Evolutionary conservation across 2,797 vertebrate genomes (phyloP).

Genomic region (Ataeniobius toweri): DNA sequence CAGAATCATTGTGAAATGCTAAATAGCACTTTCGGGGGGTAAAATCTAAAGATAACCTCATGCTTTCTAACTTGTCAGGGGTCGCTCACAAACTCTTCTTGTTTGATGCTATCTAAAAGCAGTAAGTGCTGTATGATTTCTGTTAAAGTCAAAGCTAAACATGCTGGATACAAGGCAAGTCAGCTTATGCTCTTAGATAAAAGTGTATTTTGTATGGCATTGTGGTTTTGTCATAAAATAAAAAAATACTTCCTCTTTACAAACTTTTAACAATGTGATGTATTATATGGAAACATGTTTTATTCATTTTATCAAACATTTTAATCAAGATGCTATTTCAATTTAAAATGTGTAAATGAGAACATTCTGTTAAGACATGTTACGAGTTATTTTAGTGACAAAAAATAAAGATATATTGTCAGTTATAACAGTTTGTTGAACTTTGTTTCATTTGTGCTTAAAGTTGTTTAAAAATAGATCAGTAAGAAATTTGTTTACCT

Average conservation of each 20-base stretch:
- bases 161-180: constrained; percentile 56
- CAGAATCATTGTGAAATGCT: constrained; percentile 56
- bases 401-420: constrained; percentile 72
- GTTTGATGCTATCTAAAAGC: constrained; percentile 54
- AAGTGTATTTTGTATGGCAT: constrained; percentile 70
- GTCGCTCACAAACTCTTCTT: constrained; percentile 22
- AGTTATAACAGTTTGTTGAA: constrained; percentile 34
- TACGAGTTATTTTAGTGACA: constrained; percentile 86
- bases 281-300: constrained; percentile 69
- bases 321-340: constrained; percentile 59
- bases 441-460: constrained; percentile 26
- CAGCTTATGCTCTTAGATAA: constrained; percentile 53
- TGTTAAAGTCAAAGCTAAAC: constrained; percentile 54
- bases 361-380: constrained; percentile 65
- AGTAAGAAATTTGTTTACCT: background rate
- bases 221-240: constrained; percentile 69
- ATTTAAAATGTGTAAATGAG: constrained; percentile 50
- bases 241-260: constrained; percentile 59
- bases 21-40: constrained; percentile 59
- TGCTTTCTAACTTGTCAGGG: constrained; percentile 52
- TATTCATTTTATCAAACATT: constrained; percentile 49
- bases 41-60: constrained; percentile 52
- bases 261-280: constrained; percentile 71
- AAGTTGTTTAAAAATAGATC: background rate
- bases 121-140: constrained; percentile 51